Conservation (phyloP, 2,888 invertebrate species). For the Tiliacea aurago region DNA sequence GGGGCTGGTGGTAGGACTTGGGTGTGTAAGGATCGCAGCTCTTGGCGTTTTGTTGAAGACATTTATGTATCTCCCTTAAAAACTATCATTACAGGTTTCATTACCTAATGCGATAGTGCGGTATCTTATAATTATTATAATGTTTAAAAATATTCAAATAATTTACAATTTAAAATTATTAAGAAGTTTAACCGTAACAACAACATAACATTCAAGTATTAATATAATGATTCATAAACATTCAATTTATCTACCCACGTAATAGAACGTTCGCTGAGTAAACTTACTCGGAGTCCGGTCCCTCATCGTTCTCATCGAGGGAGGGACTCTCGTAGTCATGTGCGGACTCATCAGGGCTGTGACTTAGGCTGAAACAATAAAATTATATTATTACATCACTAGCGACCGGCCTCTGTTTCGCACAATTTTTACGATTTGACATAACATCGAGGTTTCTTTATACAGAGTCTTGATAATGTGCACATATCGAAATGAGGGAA, state of each 20-base stretch:
- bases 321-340: conserved; percentile 20
- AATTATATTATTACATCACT: conserved; percentile 1
- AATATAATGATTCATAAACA: background rate
- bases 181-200: background rate
- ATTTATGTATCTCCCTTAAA: background rate
- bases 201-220: background rate
- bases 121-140: conserved; percentile 1
- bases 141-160: background rate
- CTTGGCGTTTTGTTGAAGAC: background rate
- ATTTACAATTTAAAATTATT: background rate
- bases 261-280: background rate
- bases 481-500: too few relatives aligned
- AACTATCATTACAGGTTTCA: background rate
- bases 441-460: background rate
- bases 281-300: conserved; percentile 31
- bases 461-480: too few relatives aligned
- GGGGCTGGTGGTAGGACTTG: too few relatives aligned
- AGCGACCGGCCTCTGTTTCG: background rate
- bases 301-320: conserved; percentile 27
- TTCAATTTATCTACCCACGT: background rate
- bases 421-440: background rate
- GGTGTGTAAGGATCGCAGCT: background rate
- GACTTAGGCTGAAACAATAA: conserved; percentile 16
- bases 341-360: conserved; percentile 26
- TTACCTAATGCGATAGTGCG: background rate